Percentiles rank a stretch among this genome's conserved stretches.
Conservation (phyloP, 2,888 invertebrate species). For the Serripes groenlandicus region DNA sequence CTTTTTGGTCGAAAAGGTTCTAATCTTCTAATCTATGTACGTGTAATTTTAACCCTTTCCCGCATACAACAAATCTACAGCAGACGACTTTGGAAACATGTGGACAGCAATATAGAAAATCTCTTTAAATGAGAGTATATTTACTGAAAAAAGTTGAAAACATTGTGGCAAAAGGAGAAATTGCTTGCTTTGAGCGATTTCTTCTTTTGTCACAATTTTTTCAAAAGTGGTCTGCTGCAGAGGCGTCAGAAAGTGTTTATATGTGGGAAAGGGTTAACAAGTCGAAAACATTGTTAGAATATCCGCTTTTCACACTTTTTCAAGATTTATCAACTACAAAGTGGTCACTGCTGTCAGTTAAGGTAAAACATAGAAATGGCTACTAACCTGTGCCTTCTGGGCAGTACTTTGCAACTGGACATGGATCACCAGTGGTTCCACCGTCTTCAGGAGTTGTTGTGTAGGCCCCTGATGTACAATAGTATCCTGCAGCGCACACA, state of each 20-base stretch:
- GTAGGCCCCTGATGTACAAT: constrained; percentile 80
- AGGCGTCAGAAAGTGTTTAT: neutral
- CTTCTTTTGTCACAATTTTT: neutral
- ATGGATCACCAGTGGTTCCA: constrained; percentile 83
- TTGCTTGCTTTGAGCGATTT: no score
- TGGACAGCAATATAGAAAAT: no score
- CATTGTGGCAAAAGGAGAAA: no score
- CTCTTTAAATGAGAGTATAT: no score
- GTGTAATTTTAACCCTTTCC: no score
- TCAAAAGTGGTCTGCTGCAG: neutral
- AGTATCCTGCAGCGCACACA: constrained; percentile 83
- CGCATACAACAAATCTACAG: no score
- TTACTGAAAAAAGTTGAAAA: no score
- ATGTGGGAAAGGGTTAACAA: neutral
- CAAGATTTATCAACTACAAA: no score
- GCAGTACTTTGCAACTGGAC: constrained; percentile 82
- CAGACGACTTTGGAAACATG: no score
- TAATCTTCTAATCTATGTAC: no score
- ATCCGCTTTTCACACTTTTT: neutral
- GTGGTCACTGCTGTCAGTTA: no score
- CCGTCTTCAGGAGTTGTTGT: constrained; percentile 83
- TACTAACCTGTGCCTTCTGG: constrained; percentile 80
- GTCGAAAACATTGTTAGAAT: neutral
- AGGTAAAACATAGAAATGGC: neutral
- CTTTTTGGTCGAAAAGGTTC: no score